Evolutionary conservation across 2,797 vertebrate species (phyloP), one percentile per base, ranked within the genome.

Genomic region (Melanogrammus aeglefinus): DNA sequence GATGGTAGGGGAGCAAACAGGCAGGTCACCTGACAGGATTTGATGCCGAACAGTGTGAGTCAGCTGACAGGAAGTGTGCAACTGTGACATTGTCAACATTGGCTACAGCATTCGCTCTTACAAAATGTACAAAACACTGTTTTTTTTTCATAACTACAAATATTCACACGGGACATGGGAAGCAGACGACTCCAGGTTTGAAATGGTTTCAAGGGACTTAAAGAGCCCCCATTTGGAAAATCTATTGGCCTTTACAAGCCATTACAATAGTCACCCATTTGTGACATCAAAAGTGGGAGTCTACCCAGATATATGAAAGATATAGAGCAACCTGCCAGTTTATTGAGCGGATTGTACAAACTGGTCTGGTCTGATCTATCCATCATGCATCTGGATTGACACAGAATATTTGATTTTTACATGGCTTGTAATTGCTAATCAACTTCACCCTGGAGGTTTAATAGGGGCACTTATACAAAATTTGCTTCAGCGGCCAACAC

Each of bases 81-180:
- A n/a, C 2, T 27, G 63, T 69, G 24, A 69, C 63, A 24, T 9
- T 6, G 86, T 94, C 91, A 94, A 94, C 94, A 93, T 94, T 95
- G 96, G 95, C 96, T 96, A 99, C 96, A 94, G 94, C 96, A 97
- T 96, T 96, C 96, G 92, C 94, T 96, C 94, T 95, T 98, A 97
- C 96, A 98, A 98, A 98, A 98, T 95, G 95, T 99, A 99, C 96
- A 99, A 99, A 99, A 99, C 96, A 97, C 95, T 91, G 89, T 95
- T 94, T 89, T 97, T 95, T 95, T 94, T 88, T 96, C 95, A 95
- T 96, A 97, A 96, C 96, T 96, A 97, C 94, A 95, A 95, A 96
- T 94, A 6, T 95, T 95, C 95, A 92, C 82, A 90, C 83, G 84
- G 84, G 63, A 63, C 80, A 84, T 83, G 88, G 80, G 9, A 39